These are phyloP conservation scores for Clarias magur DNA, from an alignment of 2,113 vertebrate species.

Conservation along the genomic window DNA sequence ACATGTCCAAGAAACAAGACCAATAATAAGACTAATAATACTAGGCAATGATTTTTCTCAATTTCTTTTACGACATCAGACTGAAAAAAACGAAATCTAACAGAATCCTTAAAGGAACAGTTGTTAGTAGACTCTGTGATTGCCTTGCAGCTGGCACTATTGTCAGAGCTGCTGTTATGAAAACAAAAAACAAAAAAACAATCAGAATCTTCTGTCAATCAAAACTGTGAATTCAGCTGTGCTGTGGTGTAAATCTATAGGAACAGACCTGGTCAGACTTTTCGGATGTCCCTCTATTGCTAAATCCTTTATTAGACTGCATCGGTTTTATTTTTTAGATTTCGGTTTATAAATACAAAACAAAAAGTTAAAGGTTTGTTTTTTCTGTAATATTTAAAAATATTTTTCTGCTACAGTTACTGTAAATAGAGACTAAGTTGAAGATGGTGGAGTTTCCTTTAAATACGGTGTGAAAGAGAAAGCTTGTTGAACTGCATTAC, in stretches of 20 bases:
- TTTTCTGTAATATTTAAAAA: neutral
- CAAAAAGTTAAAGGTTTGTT: neutral
- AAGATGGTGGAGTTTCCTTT: neutral
- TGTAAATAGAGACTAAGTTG: neutral
- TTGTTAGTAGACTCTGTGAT: neutral
- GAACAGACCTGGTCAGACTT: too few relatives aligned
- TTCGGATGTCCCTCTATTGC: neutral
- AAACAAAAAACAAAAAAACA: neutral
- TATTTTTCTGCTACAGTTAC: neutral
- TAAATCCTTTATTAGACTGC: neutral
- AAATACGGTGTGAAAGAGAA: neutral
- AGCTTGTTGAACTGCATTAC: neutral
- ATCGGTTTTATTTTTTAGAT: neutral
- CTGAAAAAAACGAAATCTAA: too few relatives aligned
- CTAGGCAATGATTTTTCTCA: too few relatives aligned
- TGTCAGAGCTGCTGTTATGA: neutral
- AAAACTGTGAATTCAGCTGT: neutral
- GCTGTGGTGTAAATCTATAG: neutral
- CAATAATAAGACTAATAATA: too few relatives aligned
- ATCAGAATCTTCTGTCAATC: neutral
- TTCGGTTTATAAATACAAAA: neutral
- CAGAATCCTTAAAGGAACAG: neutral
- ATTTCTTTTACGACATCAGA: neutral
- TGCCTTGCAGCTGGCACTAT: neutral
- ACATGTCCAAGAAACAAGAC: too few relatives aligned